Evolutionary conservation across 2,888 invertebrate genomes (phyloP), one percentile per base, ranked within the genome.

Genomic region (Metellina segmentata): DNA sequence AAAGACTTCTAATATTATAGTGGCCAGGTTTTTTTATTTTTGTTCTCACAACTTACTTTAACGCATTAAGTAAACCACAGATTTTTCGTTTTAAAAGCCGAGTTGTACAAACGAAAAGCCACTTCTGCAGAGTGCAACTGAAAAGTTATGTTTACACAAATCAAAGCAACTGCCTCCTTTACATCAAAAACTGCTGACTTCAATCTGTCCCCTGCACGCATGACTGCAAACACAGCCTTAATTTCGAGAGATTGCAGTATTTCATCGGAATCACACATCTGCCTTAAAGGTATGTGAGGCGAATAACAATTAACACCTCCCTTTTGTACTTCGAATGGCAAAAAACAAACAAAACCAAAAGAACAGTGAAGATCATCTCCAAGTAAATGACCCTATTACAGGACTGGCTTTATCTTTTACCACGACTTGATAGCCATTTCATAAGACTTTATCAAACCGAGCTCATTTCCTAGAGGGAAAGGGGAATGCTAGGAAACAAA

Each of bases 231-330:
- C 49, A 70, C 72, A 51, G 71, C 52, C 72, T 71, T 82, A 52
- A 82, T 72, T 82, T 51, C 72, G 51, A 71, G 53, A 87, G 81
- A 87, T 81, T 51, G 72, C 52, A 86, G 70, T 86, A 52, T 70
- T 79, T 75, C 8, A 52, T 34, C 51, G 72, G 79, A 78, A 87
- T 72, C 77, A 81, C 51, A 71, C 71, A 72, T 82, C 72, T 81
- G 81, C 49, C 81, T 48, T 16, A 70, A n/a, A 69, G 70, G 13
- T 11, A 51, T 82, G 82, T 72, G 82, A 82, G 71, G 13, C 52
- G 82, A 71, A 82, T 82, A 82, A 82, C 71, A 82, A 82, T 82
- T 82, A 82, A 82, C 82, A 49, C 82, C 72, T 82, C 51, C 82
- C 82, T 72, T 72, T 82, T 82, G 72, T 81, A 81, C 48, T 81